Conservation (phyloP, 2,113 vertebrate species). For the Triplophysa tibetana region DNA sequence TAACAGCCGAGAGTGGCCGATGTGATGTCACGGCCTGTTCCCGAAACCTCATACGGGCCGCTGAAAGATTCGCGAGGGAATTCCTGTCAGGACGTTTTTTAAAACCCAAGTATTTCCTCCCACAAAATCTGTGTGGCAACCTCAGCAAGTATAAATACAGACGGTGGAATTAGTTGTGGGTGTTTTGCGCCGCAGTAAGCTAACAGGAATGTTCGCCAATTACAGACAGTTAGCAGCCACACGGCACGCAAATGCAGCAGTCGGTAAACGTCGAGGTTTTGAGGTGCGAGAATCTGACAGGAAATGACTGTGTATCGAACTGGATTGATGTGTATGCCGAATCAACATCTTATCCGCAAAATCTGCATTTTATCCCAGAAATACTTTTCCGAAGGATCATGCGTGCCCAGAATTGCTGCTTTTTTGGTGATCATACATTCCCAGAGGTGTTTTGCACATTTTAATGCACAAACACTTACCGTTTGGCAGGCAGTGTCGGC, state of each 20-base stretch:
- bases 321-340: neutral
- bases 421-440: neutral
- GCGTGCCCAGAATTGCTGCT: neutral
- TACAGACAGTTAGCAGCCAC: constrained; percentile 35
- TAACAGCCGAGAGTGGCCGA: neutral
- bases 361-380: neutral
- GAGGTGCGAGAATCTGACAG: constrained; percentile 10
- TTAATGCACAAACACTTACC: constrained; percentile 68
- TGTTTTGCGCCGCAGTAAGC: neutral
- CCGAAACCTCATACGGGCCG: neutral
- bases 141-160: neutral
- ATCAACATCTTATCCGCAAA: neutral
- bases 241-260: neutral
- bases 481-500: constrained; percentile 85
- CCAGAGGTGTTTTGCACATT: constrained; percentile 5
- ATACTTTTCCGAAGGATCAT: neutral
- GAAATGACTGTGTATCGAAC: constrained; percentile 31
- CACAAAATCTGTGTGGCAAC: constrained; percentile 18
- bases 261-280: constrained; percentile 1
- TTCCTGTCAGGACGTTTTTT: neutral
- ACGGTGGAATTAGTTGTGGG: neutral
- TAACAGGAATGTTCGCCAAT: constrained; percentile 12
- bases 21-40: constrained; percentile 21
- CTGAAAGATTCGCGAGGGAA: constrained; percentile 26
- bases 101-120: constrained; percentile 28